Evolutionary conservation across 2,113 vertebrate species (phyloP).

Genomic region (Fulmarus glacialis): DNA sequence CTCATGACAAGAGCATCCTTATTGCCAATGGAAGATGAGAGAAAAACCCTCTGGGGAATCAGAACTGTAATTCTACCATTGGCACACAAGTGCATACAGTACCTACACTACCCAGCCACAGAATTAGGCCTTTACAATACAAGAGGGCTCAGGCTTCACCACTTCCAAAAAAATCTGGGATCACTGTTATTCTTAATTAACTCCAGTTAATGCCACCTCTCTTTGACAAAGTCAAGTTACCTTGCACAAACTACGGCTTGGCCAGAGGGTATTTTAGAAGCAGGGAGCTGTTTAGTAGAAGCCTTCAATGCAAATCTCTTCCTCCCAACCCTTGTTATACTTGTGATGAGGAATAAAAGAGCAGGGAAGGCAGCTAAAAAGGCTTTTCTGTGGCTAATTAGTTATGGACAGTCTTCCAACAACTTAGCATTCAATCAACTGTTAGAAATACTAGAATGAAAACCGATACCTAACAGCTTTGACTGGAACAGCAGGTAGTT

Average conservation of each 20-base stretch:
- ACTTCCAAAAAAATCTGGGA: not conserved
- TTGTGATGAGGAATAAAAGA: not conserved
- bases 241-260: not conserved
- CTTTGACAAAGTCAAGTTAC: not conserved
- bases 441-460: not conserved
- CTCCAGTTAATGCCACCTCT: not conserved
- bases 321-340: not conserved
- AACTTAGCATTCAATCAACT: not conserved
- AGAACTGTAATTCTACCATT: not conserved
- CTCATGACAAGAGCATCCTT: not conserved
- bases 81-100: accelerated
- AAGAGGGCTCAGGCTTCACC: not conserved
- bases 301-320: not conserved
- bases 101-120: not conserved
- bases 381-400: not conserved
- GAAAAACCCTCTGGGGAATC: not conserved
- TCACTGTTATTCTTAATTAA: not conserved
- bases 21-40: not conserved
- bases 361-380: not conserved
- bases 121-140: not conserved
- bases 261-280: not conserved
- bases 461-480: accelerated
- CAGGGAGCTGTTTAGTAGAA: not conserved
- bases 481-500: not conserved
- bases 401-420: not conserved